phyloP scores from a whole-genome alignment of 2,888 invertebrate genomes.

The Lottia scabra region DNA sequence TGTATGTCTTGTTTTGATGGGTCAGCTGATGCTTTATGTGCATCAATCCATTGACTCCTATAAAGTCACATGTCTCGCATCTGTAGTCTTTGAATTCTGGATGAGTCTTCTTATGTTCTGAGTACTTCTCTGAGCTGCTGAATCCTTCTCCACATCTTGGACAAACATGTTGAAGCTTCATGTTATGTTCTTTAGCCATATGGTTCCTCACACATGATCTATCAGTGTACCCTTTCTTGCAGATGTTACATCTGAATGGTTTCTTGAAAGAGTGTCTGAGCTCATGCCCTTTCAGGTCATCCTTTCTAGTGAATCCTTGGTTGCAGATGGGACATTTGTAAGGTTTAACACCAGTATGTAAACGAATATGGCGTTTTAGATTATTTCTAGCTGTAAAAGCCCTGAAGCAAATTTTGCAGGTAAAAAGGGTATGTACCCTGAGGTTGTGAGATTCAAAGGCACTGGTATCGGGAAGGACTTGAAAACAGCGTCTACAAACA shows the following conservation, averaged over 20 bases:
- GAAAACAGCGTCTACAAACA: constrained; percentile 45
- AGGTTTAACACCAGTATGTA: constrained; percentile 54
- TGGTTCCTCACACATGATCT: constrained; percentile 47
- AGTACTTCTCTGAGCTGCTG: constrained; percentile 36
- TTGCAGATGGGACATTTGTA: constrained; percentile 48
- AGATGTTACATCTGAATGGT: constrained; percentile 51
- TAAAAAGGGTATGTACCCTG: constrained; percentile 42
- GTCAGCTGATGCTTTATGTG: constrained; percentile 50
- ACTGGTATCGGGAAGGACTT: constrained; percentile 34
- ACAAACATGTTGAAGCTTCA: constrained; percentile 45
- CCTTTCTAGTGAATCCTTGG: constrained; percentile 51
- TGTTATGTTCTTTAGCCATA: constrained; percentile 48
- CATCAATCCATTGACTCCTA: constrained; percentile 47
- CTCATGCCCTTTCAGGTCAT: constrained; percentile 54
- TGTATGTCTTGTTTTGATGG: constrained; percentile 39
- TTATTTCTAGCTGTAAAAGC: constrained; percentile 55
- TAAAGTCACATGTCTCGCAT: constrained; percentile 48
- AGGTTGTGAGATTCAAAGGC: constrained; percentile 49
- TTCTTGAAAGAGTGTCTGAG: constrained; percentile 53
- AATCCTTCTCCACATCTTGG: constrained; percentile 54
- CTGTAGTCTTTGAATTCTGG: constrained; percentile 47
- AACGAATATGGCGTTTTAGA: constrained; percentile 53
- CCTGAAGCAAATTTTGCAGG: constrained; percentile 49
- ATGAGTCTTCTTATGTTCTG: constrained; percentile 50
- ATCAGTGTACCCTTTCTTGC: constrained; percentile 54